Evolutionary conservation across 2,797 vertebrate species (phyloP).

Genomic region (Poecilia picta): DNA sequence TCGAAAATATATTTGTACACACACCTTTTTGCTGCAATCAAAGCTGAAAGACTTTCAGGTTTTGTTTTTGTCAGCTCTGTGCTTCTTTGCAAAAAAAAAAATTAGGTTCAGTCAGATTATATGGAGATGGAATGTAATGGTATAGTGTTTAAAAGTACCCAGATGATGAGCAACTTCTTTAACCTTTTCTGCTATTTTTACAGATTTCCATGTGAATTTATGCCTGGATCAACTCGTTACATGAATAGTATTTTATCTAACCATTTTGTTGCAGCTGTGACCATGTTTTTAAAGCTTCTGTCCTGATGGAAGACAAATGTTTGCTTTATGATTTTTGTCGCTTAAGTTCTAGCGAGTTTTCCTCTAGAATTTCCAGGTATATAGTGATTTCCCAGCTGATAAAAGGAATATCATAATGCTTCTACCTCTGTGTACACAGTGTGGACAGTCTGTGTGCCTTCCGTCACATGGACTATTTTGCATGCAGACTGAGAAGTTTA

Average conservation of each 20-base stretch:
- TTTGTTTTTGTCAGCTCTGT: neutral
- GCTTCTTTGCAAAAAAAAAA: neutral
- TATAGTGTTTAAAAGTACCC: neutral
- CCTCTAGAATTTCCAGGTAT: neutral
- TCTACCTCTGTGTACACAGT: neutral
- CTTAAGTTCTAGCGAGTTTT: neutral
- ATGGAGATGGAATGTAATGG: neutral
- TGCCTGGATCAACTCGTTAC: neutral
- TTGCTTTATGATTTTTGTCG: neutral
- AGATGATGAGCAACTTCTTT: neutral
- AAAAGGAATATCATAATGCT: neutral
- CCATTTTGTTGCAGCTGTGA: neutral
- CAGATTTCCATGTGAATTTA: neutral
- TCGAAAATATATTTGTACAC: neutral
- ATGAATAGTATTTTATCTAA: neutral
- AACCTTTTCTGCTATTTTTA: neutral
- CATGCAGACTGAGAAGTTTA: neutral
- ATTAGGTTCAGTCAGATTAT: neutral
- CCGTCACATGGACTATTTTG: neutral
- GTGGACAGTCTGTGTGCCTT: neutral
- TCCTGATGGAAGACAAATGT: neutral
- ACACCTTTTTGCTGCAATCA: neutral
- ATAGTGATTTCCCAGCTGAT: neutral
- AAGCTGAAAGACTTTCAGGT: neutral
- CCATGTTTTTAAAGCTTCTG: neutral